Base-by-base conservation (phyloP, 2,797 vertebrate genomes). In the Cossypha dichroa region DNA sequence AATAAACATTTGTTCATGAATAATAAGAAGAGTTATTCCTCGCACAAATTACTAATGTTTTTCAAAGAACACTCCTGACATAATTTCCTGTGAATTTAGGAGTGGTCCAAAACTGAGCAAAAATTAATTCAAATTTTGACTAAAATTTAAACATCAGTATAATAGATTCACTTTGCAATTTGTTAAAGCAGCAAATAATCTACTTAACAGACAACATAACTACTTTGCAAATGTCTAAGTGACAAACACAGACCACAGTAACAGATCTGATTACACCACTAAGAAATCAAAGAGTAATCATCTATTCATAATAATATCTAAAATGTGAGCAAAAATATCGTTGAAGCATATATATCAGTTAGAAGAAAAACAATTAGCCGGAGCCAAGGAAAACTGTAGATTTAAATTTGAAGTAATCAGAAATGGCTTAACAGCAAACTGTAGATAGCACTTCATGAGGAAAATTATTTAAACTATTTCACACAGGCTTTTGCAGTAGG, bases 361-460 rank as follows among this genome's bases (percentile, higher is more conserved):
- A 79, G 48, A 93, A 87, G 26, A 21, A 69, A 89, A 94, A 78
- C 15, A 74, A 73, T 40, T 77, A 69, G 10, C 40, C 66, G 40
- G 46, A 89, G 56, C 49, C 43, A 48, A 79, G 46, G n/a, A 82
- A 96, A 85, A 84, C 4, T 25, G 29, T 29, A 60, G 43, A 88
- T 73, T 85, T 70, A 94, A 81, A 93, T 86, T 69, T 73, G 46
- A 92, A 75, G 25, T 49, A 78, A 91, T 80, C 72, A 95, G 56
- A 83, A 95, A 58, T 26, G 33, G 23, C 62, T 84, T 89, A 89
- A 81, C 20, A 93, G 74, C 33, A 80, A 77, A 78, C 18, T 72
- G 46, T 41, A 83, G 56, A 87, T 58, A 92, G 74, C 28, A 58
- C 33, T 72, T 88, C 36, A 73, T 19, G 48, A 87, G 72, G 49